Evolutionary conservation across 2,797 vertebrate species (phyloP).

Genomic region (Oophaga sylvatica): DNA sequence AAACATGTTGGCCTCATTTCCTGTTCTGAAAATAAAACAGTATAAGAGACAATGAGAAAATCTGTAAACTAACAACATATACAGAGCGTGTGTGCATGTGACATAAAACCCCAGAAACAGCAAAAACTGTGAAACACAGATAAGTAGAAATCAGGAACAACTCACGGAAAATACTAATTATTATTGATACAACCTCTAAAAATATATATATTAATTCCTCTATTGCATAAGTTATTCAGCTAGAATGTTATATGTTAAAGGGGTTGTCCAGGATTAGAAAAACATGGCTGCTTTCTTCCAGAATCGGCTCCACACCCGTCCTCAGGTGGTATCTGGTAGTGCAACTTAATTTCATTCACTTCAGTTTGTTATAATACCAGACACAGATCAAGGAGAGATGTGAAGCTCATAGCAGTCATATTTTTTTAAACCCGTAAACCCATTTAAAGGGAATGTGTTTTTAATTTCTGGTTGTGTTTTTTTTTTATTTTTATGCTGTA

Average conservation of each 20-base stretch:
- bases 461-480: too few relatives aligned
- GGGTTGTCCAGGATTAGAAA: background rate
- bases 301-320: too few relatives aligned
- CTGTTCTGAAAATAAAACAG: conserved; percentile 2
- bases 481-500: too few relatives aligned
- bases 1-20: conserved; percentile 19
- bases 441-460: too few relatives aligned
- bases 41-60: background rate
- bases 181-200: background rate
- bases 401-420: too few relatives aligned
- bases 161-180: background rate
- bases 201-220: conserved; percentile 32
- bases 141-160: background rate
- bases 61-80: conserved; percentile 30
- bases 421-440: too few relatives aligned
- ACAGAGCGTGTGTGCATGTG: background rate
- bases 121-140: background rate
- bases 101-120: background rate
- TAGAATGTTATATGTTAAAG: conserved; percentile 4
- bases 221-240: conserved; percentile 30
- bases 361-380: too few relatives aligned
- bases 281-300: too few relatives aligned
- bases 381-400: too few relatives aligned
- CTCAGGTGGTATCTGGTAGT: too few relatives aligned
- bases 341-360: too few relatives aligned